Evolutionary conservation across 2,797 vertebrate species (phyloP).

Genomic region (Scomberomorus guttatus): DNA sequence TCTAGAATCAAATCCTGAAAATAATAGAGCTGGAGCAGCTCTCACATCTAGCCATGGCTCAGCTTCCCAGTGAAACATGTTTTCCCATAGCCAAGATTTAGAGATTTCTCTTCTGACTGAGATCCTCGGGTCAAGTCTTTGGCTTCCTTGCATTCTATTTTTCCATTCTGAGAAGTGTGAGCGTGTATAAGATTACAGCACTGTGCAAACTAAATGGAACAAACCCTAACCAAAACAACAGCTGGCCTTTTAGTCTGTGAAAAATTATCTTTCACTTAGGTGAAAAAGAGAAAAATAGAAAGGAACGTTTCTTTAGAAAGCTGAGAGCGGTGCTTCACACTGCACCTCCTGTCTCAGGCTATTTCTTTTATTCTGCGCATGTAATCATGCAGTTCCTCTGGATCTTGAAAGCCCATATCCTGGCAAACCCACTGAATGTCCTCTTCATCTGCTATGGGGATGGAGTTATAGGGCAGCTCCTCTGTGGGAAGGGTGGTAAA

Average conservation of each 20-base stretch:
- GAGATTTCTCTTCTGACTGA: constrained; percentile 69
- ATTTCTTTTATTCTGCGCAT: constrained; percentile 98
- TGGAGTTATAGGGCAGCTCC: constrained; percentile 96
- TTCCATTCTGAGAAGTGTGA: constrained; percentile 65
- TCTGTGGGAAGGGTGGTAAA: constrained; percentile 96
- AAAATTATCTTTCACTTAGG: constrained; percentile 81
- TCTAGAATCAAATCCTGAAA: constrained; percentile 42
- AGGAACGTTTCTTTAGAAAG: constrained; percentile 81
- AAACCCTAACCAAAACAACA: constrained; percentile 75
- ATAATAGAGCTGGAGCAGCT: constrained; percentile 59
- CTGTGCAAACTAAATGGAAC: constrained; percentile 83
- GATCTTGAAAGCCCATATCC: constrained; percentile 96
- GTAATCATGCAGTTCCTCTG: constrained; percentile 95
- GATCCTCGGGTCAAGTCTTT: constrained; percentile 79
- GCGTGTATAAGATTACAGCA: constrained; percentile 82
- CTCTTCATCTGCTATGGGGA: constrained; percentile 95
- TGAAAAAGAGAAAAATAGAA: constrained; percentile 86
- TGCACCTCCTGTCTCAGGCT: constrained; percentile 84
- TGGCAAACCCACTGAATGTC: constrained; percentile 99
- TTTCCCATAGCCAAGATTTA: constrained; percentile 65
- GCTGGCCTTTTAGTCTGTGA: constrained; percentile 81
- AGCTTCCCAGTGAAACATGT: constrained; percentile 63
- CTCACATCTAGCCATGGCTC: constrained; percentile 63
- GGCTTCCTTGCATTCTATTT: constrained; percentile 74
- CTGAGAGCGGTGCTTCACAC: constrained; percentile 42